Base-by-base conservation (phyloP, 2,797 vertebrate species). In the Sebastes hubbsi region DNA sequence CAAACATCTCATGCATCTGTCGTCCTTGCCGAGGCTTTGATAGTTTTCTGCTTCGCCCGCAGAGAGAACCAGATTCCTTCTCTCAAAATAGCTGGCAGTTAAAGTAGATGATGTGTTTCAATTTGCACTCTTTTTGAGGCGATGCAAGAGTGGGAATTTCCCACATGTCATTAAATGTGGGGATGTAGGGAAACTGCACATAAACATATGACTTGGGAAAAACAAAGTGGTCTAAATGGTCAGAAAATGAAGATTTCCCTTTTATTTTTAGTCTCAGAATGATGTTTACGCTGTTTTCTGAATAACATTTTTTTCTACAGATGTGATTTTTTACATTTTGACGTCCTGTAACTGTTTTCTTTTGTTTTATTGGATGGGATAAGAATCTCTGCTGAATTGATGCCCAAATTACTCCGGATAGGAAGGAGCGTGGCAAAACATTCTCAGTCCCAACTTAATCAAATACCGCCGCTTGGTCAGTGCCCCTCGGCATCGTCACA, bases 101-200 rank as follows among this genome's bases (percentile, higher is more conserved):
- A 91, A 91, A 94, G 81, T 83, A 59, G 83, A 89, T 63, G 85
- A 75, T 78, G 89, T 87, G 90, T 88, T 91, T 86, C 72, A 84
- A 85, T 82, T 55, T 77, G 72, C 63, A 24, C 49, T 75, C 64
- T 81, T 66, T 46, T 6, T 24, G 56, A 62, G 60, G 71, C 58
- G 71, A 81, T 30, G 22, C 55, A 68, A 25, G 60, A 80, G 71
- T 29, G 70, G 86, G 78, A 78, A 75, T 76, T 88, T 85, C 82
- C 87, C 72, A 14, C 61, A 80, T 42, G 38, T 38, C 34, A 52
- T 85, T 87, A 61, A 61, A 75, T 82, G 79, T 85, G 82, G 80
- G 42, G 75, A 58, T 56, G 56, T 4, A 54, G 52, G 70, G 12
- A 86, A 78, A 70, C 32, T 1, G 64, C 61, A 75, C 55, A 55